Percentiles rank a stretch among this genome's conserved stretches.
These are phyloP conservation scores for Hoplostethus atlanticus DNA, from an alignment of 2,797 vertebrate species.

Conservation along the genomic window DNA sequence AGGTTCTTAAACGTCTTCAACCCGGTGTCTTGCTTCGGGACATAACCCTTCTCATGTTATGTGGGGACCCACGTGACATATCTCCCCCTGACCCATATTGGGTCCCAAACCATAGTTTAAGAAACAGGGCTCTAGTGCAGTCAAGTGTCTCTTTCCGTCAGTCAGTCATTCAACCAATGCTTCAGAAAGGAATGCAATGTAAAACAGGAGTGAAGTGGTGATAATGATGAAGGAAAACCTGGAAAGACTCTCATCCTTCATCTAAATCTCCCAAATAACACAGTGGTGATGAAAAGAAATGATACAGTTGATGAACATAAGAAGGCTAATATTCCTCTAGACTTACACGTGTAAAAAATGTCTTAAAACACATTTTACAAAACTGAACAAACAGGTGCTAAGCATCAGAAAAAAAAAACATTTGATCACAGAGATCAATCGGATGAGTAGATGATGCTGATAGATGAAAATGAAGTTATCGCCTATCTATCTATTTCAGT, in stretches of 20 bases:
- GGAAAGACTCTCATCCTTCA: background rate
- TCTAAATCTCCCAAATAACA: background rate
- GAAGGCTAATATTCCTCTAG: slow-evolving; percentile 15
- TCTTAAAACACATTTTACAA: slow-evolving; percentile 4
- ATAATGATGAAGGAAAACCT: background rate
- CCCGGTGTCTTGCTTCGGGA: slow-evolving; percentile 10
- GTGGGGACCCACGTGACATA: background rate
- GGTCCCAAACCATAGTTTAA: slow-evolving; percentile 5
- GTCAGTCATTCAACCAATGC: slow-evolving; percentile 30
- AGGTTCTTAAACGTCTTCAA: slow-evolving; percentile 35
- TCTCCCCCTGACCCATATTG: background rate
- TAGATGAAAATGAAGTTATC: background rate
- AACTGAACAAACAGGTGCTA: no score
- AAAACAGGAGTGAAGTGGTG: slow-evolving; percentile 4
- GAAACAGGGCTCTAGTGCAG: slow-evolving; percentile 23
- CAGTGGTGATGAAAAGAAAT: background rate
- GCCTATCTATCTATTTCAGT: background rate
- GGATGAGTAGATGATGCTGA: background rate
- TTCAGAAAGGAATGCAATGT: slow-evolving; percentile 1
- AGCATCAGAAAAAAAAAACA: no score
- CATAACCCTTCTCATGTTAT: background rate
- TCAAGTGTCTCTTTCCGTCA: slow-evolving; percentile 1
- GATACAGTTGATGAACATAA: background rate
- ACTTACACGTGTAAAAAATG: background rate
- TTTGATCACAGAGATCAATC: background rate